Conservation (phyloP, 2,888 invertebrate genomes). For the Erynnis tages region DNA sequence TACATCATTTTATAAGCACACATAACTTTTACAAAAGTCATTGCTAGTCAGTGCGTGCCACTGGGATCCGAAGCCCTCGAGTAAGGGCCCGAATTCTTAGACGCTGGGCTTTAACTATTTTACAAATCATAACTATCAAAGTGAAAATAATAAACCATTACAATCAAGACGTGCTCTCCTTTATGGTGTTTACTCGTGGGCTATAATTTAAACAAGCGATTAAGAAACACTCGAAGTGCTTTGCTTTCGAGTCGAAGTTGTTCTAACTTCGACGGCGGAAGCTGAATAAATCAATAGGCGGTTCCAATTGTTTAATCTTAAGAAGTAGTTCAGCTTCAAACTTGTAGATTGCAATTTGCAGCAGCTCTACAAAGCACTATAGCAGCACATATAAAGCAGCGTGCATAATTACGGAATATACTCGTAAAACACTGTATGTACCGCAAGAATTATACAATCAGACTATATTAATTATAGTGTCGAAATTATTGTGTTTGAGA, state of each 20-base stretch:
- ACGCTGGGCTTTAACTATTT: too few species aligned
- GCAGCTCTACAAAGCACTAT: neutral
- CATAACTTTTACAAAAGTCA: too few species aligned
- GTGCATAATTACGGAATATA: too few species aligned
- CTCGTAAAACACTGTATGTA: neutral
- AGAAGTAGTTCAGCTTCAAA: conserved; percentile 1
- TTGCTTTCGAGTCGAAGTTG: conserved; percentile 1
- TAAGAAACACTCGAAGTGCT: conserved; percentile 5
- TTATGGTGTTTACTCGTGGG: conserved; percentile 1
- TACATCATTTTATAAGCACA: too few species aligned
- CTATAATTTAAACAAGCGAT: conserved; percentile 15
- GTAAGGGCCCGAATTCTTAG: too few species aligned
- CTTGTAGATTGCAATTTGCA: neutral
- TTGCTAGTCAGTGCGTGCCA: too few species aligned
- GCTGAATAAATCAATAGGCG: conserved; percentile 10
- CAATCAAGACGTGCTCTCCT: neutral
- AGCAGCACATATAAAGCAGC: too few species aligned
- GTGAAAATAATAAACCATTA: neutral
- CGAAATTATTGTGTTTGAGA: conserved; percentile 7
- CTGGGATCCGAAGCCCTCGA: too few species aligned
- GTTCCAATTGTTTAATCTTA: conserved; percentile 8
- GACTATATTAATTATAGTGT: conserved; percentile 13
- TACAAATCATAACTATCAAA: too few species aligned
- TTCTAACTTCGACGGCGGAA: neutral
- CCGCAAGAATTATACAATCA: neutral